Evolutionary conservation across 2,888 invertebrate species (phyloP).

Genomic region (Callosobruchus maculatus): DNA sequence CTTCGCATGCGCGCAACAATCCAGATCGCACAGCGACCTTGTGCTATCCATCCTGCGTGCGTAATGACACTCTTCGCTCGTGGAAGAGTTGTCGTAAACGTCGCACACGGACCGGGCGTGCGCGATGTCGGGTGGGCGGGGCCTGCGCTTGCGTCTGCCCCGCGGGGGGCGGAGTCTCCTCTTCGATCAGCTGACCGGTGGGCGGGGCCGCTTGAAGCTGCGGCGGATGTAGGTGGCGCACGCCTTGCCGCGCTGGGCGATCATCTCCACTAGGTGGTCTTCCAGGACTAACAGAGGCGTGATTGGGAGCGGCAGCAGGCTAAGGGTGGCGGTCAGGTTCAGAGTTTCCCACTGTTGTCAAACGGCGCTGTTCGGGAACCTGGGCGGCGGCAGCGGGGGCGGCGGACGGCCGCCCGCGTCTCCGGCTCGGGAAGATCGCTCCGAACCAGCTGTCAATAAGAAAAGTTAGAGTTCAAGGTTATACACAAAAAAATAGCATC

Average conservation of each 20-base stretch:
- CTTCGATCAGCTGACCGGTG: constrained; percentile 1
- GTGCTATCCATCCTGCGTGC: background rate
- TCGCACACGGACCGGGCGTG: background rate
- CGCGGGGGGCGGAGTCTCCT: background rate
- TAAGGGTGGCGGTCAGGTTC: constrained; percentile 54
- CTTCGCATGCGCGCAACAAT: background rate
- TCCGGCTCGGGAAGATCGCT: constrained; percentile 78
- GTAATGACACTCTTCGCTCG: background rate
- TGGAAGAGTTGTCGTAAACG: background rate
- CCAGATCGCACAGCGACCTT: background rate
- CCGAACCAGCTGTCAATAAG: constrained; percentile 67
- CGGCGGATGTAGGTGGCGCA: constrained; percentile 66
- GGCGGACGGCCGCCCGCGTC: constrained; percentile 63
- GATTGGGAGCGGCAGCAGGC: constrained; percentile 49
- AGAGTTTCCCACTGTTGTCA: constrained; percentile 71
- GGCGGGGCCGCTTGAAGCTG: constrained; percentile 55
- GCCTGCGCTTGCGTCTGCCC: background rate
- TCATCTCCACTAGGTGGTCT: constrained; percentile 59
- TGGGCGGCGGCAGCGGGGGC: constrained; percentile 77
- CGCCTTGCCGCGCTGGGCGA: constrained; percentile 58
- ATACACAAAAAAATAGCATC: too few species aligned
- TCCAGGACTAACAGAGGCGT: constrained; percentile 53
- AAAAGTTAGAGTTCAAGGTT: too few species aligned
- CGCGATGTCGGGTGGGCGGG: background rate
- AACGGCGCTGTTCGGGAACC: constrained; percentile 75